Evolutionary conservation across 1,140 invertebrate genomes (phyloP).

Genomic region (Leptoteleia sp.): DNA sequence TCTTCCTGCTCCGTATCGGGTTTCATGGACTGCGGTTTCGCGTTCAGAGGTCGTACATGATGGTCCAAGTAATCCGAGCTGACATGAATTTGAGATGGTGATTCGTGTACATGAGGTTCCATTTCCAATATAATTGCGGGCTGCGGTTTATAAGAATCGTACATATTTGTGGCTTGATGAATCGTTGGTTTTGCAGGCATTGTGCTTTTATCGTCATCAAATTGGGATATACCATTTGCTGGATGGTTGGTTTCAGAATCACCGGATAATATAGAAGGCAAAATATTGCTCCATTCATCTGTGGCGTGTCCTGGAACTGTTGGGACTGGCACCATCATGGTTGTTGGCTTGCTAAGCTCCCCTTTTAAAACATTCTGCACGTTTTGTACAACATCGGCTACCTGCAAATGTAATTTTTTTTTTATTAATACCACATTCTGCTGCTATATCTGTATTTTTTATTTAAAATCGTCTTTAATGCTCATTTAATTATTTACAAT

Average conservation of each 20-base stretch:
- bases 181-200: constrained; percentile 18
- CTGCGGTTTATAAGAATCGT: constrained; percentile 43
- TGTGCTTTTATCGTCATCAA: constrained; percentile 44
- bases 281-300: constrained; percentile 87
- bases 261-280: constrained; percentile 88
- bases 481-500: too few species aligned
- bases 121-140: constrained; percentile 60
- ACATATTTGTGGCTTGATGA: constrained; percentile 23
- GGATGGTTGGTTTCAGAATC: constrained; percentile 67
- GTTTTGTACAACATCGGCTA: constrained; percentile 89
- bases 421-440: constrained; percentile 2
- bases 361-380: constrained; percentile 91
- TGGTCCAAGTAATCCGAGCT: constrained; percentile 54
- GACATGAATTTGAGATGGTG: constrained; percentile 48
- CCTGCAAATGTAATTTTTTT: constrained; percentile 66
- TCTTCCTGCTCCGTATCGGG: constrained; percentile 34
- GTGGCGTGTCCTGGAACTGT: constrained; percentile 84
- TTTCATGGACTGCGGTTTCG: constrained; percentile 49
- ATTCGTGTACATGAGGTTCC: constrained; percentile 59
- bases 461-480: too few species aligned
- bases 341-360: constrained; percentile 85
- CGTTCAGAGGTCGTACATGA: constrained; percentile 35
- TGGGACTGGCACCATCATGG: constrained; percentile 81
- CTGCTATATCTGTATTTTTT: too few species aligned
- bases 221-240: constrained; percentile 32